Conservation (phyloP, 2,797 vertebrate species). For the Poecilia velifera region DNA sequence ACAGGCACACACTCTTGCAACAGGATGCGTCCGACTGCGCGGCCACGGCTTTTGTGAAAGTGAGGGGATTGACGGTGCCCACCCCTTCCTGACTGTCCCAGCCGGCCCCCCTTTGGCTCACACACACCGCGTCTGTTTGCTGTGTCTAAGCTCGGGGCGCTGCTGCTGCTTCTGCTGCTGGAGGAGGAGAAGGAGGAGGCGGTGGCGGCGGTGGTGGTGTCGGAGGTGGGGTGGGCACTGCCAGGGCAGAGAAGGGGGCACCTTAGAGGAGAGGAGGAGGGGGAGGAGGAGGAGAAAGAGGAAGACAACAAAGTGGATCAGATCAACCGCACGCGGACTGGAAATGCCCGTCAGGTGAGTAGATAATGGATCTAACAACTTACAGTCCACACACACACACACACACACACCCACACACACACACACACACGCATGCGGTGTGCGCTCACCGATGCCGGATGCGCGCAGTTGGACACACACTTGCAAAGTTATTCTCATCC, state of each 20-base stretch:
- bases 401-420: slow-evolving; percentile 7
- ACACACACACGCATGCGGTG: background rate
- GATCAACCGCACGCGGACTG: slow-evolving; percentile 66
- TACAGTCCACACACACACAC: slow-evolving; percentile 46
- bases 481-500: slow-evolving; percentile 37
- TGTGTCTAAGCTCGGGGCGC: slow-evolving; percentile 67
- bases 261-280: slow-evolving; percentile 40
- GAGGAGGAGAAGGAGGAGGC: slow-evolving; percentile 38
- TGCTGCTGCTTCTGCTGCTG: slow-evolving; percentile 37
- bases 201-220: slow-evolving; percentile 39
- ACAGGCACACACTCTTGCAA: slow-evolving; percentile 42
- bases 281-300: slow-evolving; percentile 47
- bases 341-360: slow-evolving; percentile 87
- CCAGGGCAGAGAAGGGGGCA: slow-evolving; percentile 69
- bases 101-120: slow-evolving; percentile 58
- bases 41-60: slow-evolving; percentile 74
- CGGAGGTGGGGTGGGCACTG: slow-evolving; percentile 60
- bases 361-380: slow-evolving; percentile 64
- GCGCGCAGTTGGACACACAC: slow-evolving; percentile 15
- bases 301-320: slow-evolving; percentile 72
- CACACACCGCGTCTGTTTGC: slow-evolving; percentile 74
- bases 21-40: slow-evolving; percentile 67
- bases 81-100: slow-evolving; percentile 43
- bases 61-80: slow-evolving; percentile 66
- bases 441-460: slow-evolving; percentile 9